These are phyloP conservation scores for Megamerina dolium DNA, from an alignment of 2,888 invertebrate species.

Conservation along the genomic window DNA sequence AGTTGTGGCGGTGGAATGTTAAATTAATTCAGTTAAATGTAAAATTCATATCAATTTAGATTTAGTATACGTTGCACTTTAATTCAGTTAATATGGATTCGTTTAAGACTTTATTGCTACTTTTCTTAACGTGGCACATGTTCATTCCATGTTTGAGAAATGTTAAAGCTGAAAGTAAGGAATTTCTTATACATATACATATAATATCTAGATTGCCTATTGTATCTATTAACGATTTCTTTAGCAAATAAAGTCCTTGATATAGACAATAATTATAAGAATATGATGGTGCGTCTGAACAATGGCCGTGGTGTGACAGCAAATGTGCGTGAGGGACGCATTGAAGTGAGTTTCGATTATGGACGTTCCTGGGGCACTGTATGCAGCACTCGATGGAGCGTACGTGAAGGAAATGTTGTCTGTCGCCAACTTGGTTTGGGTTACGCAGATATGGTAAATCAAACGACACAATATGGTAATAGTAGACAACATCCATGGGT, in stretches of 20 bases:
- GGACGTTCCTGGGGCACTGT: conserved; percentile 37
- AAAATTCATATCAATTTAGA: too few relatives aligned
- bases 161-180: too few relatives aligned
- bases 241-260: conserved; percentile 3
- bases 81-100: too few relatives aligned
- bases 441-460: conserved; percentile 30
- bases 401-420: conserved; percentile 38
- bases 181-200: too few relatives aligned
- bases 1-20: too few relatives aligned
- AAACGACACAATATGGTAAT: conserved; percentile 30
- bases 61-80: too few relatives aligned
- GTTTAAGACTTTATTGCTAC: too few relatives aligned
- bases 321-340: conserved; percentile 31
- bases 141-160: too few relatives aligned
- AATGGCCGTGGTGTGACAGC: conserved; percentile 7
- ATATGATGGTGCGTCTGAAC: conserved; percentile 33
- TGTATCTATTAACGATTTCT: too few relatives aligned
- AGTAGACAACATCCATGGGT: conserved; percentile 27
- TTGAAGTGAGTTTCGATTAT: conserved; percentile 36
- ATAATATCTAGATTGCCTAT: too few relatives aligned
- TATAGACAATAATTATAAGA: conserved; percentile 20
- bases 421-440: conserved; percentile 36
- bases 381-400: conserved; percentile 34
- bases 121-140: too few relatives aligned
- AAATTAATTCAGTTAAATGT: too few relatives aligned